phyloP scores from a whole-genome alignment of 2,888 invertebrate species.

The Epinotia brunnichana region DNA sequence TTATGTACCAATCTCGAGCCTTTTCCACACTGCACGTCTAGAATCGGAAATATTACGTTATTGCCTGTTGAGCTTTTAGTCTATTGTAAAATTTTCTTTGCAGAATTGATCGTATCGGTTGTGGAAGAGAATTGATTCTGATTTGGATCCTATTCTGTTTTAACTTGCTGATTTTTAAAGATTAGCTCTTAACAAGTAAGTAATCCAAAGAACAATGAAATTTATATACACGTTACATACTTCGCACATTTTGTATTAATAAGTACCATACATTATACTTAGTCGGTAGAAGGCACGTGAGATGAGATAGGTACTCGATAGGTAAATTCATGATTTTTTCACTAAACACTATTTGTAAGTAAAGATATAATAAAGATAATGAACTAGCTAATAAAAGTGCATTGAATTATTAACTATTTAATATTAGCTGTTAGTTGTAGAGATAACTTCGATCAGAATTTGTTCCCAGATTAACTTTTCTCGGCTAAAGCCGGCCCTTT shows the following conservation, averaged over 20 bases:
- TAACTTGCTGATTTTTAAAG: neutral
- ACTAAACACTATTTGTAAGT: neutral
- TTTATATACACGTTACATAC: no score
- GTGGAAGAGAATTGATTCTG: neutral
- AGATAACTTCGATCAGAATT: conserved; percentile 34
- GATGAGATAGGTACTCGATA: no score
- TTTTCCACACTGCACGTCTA: conserved; percentile 39
- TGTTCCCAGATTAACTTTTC: conserved; percentile 39
- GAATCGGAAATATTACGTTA: conserved; percentile 37
- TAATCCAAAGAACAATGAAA: no score
- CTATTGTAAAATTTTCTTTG: neutral
- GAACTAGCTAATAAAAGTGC: neutral
- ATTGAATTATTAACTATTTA: conserved; percentile 24
- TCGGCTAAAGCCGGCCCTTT: conserved; percentile 24
- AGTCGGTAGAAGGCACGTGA: no score
- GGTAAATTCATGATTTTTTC: neutral
- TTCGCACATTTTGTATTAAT: neutral
- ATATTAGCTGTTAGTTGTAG: conserved; percentile 24
- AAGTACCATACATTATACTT: neutral
- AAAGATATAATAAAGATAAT: neutral
- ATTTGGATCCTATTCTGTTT: neutral
- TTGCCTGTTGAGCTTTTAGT: conserved; percentile 1
- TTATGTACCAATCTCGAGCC: conserved; percentile 47
- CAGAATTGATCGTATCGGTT: neutral
- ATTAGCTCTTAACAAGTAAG: neutral